Conservation (phyloP, 1,140 invertebrate species). For the Zaprionus tsacasi region DNA sequence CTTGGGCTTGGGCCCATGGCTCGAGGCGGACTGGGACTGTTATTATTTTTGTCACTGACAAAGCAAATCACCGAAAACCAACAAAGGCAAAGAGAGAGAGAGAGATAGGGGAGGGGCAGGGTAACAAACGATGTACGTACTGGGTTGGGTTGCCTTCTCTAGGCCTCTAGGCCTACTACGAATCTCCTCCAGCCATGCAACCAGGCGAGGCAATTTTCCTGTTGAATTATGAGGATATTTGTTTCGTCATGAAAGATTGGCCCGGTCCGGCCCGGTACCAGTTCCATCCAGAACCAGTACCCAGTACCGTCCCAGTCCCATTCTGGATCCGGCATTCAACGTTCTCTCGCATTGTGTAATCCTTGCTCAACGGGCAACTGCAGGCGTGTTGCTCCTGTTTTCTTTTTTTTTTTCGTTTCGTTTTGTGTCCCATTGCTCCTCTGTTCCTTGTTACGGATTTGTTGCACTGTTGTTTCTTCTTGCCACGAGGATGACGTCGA, state of each 20-base stretch:
- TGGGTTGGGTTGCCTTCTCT: background rate
- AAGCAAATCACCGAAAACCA: conserved; percentile 82
- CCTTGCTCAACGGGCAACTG: conserved; percentile 61
- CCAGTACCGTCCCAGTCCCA: conserved; percentile 1
- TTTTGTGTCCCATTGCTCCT: background rate
- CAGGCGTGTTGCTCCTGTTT: conserved; percentile 18
- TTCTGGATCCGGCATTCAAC: conserved; percentile 16
- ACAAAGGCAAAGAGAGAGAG: conserved; percentile 50
- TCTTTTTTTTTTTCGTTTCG: conserved; percentile 35
- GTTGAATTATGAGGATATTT: conserved; percentile 83
- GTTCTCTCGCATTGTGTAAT: conserved; percentile 64
- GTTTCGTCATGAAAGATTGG: conserved; percentile 83
- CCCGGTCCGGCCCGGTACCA: conserved; percentile 42
- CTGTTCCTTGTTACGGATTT: conserved; percentile 3
- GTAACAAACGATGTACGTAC: conserved; percentile 65
- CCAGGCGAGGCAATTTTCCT: conserved; percentile 73
- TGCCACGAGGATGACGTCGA: background rate
- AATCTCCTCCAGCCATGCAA: conserved; percentile 9
- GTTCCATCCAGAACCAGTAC: conserved; percentile 24
- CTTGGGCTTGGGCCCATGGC: conserved; percentile 56
- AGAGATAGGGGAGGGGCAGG: conserved; percentile 8
- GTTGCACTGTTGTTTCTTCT: conserved; percentile 29
- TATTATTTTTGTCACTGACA: conserved; percentile 82
- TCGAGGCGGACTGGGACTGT: conserved; percentile 65
- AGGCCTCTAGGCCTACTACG: conserved; percentile 38